These are phyloP conservation scores for Pheosia gnoma DNA, from an alignment of 2,888 invertebrate genomes.

Conservation along the genomic window DNA sequence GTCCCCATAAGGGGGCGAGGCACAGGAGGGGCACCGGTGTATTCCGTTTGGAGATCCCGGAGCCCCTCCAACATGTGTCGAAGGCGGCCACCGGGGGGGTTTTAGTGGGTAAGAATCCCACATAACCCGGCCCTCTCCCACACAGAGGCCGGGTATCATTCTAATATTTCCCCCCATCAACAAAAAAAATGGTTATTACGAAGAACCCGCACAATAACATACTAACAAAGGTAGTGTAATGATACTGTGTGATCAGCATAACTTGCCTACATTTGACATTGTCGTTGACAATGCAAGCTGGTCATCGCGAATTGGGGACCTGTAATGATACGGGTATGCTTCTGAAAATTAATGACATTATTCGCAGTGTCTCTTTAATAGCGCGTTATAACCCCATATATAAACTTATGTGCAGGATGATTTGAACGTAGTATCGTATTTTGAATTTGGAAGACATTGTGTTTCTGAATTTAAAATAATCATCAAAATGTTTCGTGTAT, in stretches of 20 bases:
- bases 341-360: constrained; percentile 28
- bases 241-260: too few species aligned
- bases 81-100: too few species aligned
- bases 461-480: constrained; percentile 5
- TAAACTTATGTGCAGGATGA: constrained; percentile 23
- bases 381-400: constrained; percentile 36
- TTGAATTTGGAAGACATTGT: constrained; percentile 15
- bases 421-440: constrained; percentile 22
- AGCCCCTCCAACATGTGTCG: too few species aligned
- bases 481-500: constrained; percentile 50
- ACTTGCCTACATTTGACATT: constrained; percentile 2
- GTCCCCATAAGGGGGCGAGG: too few species aligned
- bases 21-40: too few species aligned
- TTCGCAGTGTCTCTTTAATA: constrained; percentile 28
- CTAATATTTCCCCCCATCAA: too few species aligned
- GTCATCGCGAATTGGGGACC: neutral
- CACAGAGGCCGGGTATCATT: too few species aligned
- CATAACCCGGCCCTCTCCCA: too few species aligned
- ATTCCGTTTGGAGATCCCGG: too few species aligned
- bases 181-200: too few species aligned
- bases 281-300: neutral
- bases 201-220: too few species aligned
- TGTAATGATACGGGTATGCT: constrained; percentile 16
- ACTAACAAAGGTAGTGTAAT: neutral
- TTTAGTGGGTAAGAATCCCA: too few species aligned